phyloP scores from a whole-genome alignment of 1,140 invertebrate genomes.

The Orchesella cincta region DNA sequence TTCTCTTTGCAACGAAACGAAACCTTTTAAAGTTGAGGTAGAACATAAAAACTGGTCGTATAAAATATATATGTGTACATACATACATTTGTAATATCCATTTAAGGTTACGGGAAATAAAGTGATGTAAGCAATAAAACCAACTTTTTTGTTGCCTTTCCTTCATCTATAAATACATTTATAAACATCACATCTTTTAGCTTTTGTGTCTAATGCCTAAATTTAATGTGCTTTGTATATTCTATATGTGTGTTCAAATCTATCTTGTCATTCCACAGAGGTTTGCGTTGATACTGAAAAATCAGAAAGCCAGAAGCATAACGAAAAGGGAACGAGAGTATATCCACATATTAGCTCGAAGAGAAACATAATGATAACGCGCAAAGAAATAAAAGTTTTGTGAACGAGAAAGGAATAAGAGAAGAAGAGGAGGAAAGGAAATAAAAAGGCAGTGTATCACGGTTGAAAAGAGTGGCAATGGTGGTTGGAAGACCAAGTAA shows the following conservation, averaged over 20 bases:
- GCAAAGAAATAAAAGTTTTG: slow-evolving; percentile 49
- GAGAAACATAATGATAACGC: slow-evolving; percentile 45
- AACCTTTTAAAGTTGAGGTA: not conserved
- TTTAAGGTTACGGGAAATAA: not conserved
- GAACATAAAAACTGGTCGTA: not conserved
- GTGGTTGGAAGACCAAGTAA: slow-evolving; percentile 45
- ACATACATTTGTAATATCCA: too few relatives aligned
- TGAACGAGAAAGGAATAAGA: slow-evolving; percentile 34
- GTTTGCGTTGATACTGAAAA: not conserved
- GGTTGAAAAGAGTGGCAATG: slow-evolving; percentile 45
- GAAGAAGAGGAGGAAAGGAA: slow-evolving; percentile 30
- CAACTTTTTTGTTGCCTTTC: not conserved
- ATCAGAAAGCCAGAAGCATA: slow-evolving; percentile 9
- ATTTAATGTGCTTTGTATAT: not conserved
- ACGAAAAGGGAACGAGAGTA: slow-evolving; percentile 8
- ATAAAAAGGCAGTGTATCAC: slow-evolving; percentile 28
- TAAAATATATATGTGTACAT: too few relatives aligned
- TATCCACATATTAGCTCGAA: slow-evolving; percentile 1
- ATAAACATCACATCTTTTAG: not conserved
- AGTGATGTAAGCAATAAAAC: not conserved
- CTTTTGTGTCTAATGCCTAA: not conserved
- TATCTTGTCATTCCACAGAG: slow-evolving; percentile 8
- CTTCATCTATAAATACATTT: not conserved
- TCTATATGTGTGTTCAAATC: not conserved
- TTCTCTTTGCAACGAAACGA: not conserved